Evolutionary conservation across 2,797 vertebrate species (phyloP).

Genomic region (Myripristis murdjan): DNA sequence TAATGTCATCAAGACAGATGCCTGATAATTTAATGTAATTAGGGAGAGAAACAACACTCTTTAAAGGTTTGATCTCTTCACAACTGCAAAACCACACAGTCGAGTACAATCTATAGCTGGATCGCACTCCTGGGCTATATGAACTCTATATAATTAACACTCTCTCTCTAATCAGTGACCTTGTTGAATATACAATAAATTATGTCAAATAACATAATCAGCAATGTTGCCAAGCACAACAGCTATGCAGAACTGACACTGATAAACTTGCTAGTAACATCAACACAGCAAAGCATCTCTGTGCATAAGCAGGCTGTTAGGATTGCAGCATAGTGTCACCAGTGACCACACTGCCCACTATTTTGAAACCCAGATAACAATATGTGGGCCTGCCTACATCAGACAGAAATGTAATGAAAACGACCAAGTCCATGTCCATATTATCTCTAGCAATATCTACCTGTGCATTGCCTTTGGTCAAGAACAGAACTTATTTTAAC

Average conservation of each 20-base stretch:
- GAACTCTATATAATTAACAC: neutral
- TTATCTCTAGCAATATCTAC: neutral
- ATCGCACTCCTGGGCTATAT: neutral
- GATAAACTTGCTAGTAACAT: neutral
- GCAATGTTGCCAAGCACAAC: neutral
- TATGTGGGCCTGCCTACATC: neutral
- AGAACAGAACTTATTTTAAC: neutral
- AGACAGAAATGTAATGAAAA: neutral
- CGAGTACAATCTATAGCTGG: neutral
- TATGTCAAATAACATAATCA: neutral
- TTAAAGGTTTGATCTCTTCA: too few species aligned
- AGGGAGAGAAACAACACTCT: too few species aligned
- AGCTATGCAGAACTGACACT: neutral
- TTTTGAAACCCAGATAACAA: neutral
- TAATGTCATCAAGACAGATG: too few species aligned
- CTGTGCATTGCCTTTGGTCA: neutral
- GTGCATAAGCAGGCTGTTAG: neutral
- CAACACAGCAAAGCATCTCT: neutral
- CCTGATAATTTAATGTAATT: too few species aligned
- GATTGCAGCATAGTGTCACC: neutral
- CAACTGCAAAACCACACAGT: too few species aligned
- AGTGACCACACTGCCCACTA: neutral
- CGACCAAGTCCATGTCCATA: neutral
- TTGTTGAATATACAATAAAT: neutral
- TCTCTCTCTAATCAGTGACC: neutral